Base-by-base conservation (phyloP, 2,888 invertebrate species). In the Alloscopus bannaensis region DNA sequence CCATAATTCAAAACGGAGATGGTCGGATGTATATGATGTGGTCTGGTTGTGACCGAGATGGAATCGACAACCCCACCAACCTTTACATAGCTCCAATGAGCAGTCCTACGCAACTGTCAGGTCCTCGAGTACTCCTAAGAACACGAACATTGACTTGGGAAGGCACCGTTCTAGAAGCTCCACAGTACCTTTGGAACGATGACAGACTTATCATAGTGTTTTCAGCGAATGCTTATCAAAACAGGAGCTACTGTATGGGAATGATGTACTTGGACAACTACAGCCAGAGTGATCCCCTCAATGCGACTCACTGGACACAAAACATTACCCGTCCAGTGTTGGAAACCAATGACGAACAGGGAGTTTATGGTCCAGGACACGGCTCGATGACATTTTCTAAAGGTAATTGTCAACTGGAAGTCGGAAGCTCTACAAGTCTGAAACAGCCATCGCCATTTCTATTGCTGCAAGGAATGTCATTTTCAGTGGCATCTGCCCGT, bases 51-150 rank as follows among this genome's bases (percentile, higher is more conserved):
- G 81, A 81, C 40, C 59, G 65, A 2, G 62, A 40, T 3, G 81
- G 82, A 6, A 71, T 82, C n/a, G 80, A 76, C 8, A 83, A 80
- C 40, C 84, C 84, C 1, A 83, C 83, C 36, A 83, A 84, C 52
- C 55, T 84, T 0, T 84, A 83, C 79, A 84, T 84, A 31, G 83
- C 84, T 4, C 78, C 70, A 0, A 82, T 83, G 82, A 72, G 71
- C 40, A 73, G 80, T 29, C 83, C 84, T 0, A 81, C 60, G 42
- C 22, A 55, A 18, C 50, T 84, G 3, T 64, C 66, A n/a, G 81
- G 83, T 0, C 68, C 80, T 0, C 29, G 84, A 16, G 82, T 82
- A 24, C 59, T 83, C 2, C 52, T 83, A 16, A 28, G 81, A 45
- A 77, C 77, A 1, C 73, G 80, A 3, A 71, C 70, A 1, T 47